Evolutionary conservation across 2,888 invertebrate species (phyloP).

Genomic region (Rhamphomyia laevipes): DNA sequence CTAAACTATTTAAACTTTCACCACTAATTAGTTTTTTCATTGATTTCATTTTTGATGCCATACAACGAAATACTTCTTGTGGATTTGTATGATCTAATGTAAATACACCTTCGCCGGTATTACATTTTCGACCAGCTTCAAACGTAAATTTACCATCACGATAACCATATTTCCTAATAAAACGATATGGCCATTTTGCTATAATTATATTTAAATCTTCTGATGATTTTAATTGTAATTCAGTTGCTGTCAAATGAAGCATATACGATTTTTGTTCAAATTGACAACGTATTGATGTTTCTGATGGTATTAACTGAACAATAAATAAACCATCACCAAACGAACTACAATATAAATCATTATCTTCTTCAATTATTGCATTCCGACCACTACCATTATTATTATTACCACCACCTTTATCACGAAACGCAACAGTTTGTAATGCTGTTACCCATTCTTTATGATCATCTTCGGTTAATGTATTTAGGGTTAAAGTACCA

Average conservation of each 20-base stretch:
- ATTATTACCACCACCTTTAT: slow-evolving; percentile 39
- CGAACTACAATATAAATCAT: slow-evolving; percentile 77
- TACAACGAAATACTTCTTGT: slow-evolving; percentile 69
- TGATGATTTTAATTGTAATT: slow-evolving; percentile 58
- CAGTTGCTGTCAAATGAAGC: slow-evolving; percentile 59
- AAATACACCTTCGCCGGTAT: slow-evolving; percentile 74
- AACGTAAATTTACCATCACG: slow-evolving; percentile 76
- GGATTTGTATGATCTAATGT: slow-evolving; percentile 70
- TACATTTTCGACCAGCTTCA: slow-evolving; percentile 78
- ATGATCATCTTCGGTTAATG: slow-evolving; percentile 53
- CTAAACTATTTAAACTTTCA: slow-evolving; percentile 51
- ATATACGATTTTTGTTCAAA: slow-evolving; percentile 60
- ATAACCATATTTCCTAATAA: slow-evolving; percentile 74
- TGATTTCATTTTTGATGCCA: slow-evolving; percentile 73
- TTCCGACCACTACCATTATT: slow-evolving; percentile 20
- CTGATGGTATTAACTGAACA: slow-evolving; percentile 64
- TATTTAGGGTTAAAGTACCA: slow-evolving; percentile 47
- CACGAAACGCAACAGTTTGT: slow-evolving; percentile 71
- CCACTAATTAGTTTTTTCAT: slow-evolving; percentile 74
- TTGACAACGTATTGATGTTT: slow-evolving; percentile 65
- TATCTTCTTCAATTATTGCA: slow-evolving; percentile 65
- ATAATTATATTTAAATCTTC: slow-evolving; percentile 46
- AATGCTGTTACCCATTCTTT: slow-evolving; percentile 68
- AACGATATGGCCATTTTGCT: slow-evolving; percentile 75
- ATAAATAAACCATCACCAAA: slow-evolving; percentile 66